Evolutionary conservation across 1,140 invertebrate genomes (phyloP).

Genomic region (Babylonia areolata): DNA sequence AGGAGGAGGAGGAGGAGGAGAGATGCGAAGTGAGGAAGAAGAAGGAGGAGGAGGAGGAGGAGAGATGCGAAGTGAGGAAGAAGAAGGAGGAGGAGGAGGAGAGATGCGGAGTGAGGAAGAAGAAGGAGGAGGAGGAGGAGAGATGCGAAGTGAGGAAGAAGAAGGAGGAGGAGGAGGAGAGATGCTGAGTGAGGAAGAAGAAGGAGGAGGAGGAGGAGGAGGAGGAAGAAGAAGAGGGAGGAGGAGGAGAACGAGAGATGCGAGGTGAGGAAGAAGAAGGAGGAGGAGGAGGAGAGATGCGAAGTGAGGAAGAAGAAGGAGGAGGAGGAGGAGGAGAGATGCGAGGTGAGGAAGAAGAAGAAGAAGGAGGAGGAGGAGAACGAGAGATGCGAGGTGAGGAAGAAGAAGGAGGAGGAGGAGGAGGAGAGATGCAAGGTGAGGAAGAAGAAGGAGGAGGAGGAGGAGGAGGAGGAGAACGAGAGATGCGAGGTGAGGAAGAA

Average conservation of each 20-base stretch:
- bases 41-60: too few relatives aligned
- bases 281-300: too few relatives aligned
- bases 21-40: background rate
- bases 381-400: constrained; percentile 5
- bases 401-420: background rate
- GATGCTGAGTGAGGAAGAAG: background rate
- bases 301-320: background rate
- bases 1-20: background rate
- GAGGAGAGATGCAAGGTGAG: constrained; percentile 17
- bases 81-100: too few relatives aligned
- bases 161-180: background rate
- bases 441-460: background rate
- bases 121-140: background rate
- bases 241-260: background rate
- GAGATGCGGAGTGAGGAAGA: constrained; percentile 19
- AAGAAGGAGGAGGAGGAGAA: background rate
- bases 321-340: background rate
- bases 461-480: background rate
- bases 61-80: too few relatives aligned
- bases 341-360: background rate
- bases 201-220: background rate
- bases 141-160: background rate
- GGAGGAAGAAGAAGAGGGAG: background rate
- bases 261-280: background rate
- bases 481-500: background rate